A percentile compares a stretch with the other conserved stretches of the same genome.
These are phyloP conservation scores for Andrena cerasifolii DNA, from an alignment of 1,140 invertebrate genomes.

Conservation along the genomic window DNA sequence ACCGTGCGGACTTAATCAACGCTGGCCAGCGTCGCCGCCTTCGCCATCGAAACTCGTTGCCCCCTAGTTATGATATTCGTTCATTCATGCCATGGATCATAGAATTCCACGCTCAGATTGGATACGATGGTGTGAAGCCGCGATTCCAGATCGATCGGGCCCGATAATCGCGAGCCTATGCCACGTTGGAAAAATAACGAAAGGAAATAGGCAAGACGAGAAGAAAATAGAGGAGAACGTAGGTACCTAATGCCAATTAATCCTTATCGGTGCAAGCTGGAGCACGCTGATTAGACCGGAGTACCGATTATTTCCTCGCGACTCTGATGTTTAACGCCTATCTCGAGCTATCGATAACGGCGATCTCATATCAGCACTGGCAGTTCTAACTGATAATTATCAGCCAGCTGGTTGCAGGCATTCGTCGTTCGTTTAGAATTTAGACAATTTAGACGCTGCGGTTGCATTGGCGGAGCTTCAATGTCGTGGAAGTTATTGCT, in stretches of 20 bases:
- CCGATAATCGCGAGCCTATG: background rate
- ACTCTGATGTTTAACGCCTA: slow-evolving; percentile 28
- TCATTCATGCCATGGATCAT: slow-evolving; percentile 11
- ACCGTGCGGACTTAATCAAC: slow-evolving; percentile 19
- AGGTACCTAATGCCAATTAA: slow-evolving; percentile 25
- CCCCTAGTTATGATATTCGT: background rate
- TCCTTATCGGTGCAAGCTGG: slow-evolving; percentile 2
- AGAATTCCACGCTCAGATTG: background rate
- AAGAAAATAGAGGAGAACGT: background rate
- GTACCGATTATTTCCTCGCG: slow-evolving; percentile 25
- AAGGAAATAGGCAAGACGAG: background rate
- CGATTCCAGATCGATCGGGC: background rate
- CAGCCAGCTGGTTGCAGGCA: background rate
- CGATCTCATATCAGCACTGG: slow-evolving; percentile 17
- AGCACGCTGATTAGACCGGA: slow-evolving; percentile 9
- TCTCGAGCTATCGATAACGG: slow-evolving; percentile 14
- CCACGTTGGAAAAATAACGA: background rate
- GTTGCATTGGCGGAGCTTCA: background rate
- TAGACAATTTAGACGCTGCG: background rate
- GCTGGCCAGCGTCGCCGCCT: slow-evolving; percentile 4
- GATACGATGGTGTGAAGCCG: background rate
- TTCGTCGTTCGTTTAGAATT: no score
- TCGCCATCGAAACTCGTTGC: slow-evolving; percentile 22
- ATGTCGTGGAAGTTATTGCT: background rate
- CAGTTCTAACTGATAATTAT: slow-evolving; percentile 34